phyloP scores from a whole-genome alignment of 2,888 invertebrate genomes.

The Chironomus riparius region DNA sequence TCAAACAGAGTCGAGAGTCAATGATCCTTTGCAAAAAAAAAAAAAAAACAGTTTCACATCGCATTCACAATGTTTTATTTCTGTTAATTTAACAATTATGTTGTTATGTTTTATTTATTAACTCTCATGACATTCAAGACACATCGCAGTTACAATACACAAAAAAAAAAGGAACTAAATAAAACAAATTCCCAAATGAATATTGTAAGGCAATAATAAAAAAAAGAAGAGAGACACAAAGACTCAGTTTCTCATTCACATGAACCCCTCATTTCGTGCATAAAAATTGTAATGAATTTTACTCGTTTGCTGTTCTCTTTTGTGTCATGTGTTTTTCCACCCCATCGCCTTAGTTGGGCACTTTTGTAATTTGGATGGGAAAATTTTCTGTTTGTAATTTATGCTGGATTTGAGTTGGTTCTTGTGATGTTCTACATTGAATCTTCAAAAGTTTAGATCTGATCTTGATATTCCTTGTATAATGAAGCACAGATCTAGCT shows the following conservation, averaged over 20 bases:
- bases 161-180: background rate
- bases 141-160: background rate
- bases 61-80: background rate
- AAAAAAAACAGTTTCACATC: background rate
- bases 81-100: constrained; percentile 27
- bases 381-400: too few species aligned
- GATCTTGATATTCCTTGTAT: too few species aligned
- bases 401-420: too few species aligned
- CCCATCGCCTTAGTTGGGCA: background rate
- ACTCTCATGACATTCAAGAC: constrained; percentile 18
- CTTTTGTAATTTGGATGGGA: too few species aligned
- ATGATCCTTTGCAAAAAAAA: constrained; percentile 9
- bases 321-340: background rate
- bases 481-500: too few species aligned
- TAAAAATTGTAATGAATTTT: background rate
- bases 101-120: constrained; percentile 27
- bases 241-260: background rate
- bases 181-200: constrained; percentile 20
- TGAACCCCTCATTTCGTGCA: background rate
- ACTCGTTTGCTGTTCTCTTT: background rate
- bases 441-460: too few species aligned
- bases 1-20: constrained; percentile 6
- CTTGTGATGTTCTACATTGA: too few species aligned
- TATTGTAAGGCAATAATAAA: background rate
- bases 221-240: constrained; percentile 8